Evolutionary conservation across 2,797 vertebrate species (phyloP), one percentile per base, ranked within the genome.

Genomic region (Crypturellus tataupa): DNA sequence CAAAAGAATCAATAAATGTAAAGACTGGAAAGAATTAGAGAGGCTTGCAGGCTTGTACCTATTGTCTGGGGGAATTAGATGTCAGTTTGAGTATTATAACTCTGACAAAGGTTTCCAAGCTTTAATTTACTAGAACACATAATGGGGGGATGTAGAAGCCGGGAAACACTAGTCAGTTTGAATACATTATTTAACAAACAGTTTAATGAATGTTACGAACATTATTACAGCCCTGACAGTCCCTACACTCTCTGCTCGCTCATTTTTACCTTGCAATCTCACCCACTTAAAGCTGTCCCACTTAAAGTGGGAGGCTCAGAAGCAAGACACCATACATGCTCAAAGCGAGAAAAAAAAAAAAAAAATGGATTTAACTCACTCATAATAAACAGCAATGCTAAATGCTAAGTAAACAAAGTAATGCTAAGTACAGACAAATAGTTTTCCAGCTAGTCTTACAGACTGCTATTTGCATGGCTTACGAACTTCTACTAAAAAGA

Each of bases 61-160:
- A 98, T 98, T 98, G 98, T 98, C 98, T 95, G 95, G 97, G 97
- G 98, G 98, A 98, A 98, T 98, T 98, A 98, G 97, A 97, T 97
- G 97, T 98, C 98, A 97, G 97, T 97, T 98, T 95, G 96, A 98
- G 97, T 95, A 97, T 97, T 98, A 73, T 94, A 97, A 97, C 93
- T 98, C 96, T 97, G 97, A 98, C 97, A 98, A 98, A 98, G 98
- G 97, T 97, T 97, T 98, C 96, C 65, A 76, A 95, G 96, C 96
- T 97, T 98, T 98, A 97, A 98, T 98, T 98, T 98, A 98, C 97
- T 98, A 97, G 97, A 97, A 97, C 97, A 97, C 95, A 97, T 97
- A 98, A 98, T 97, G 95, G 97, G 96, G 96, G 44, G 27, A 95
- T 95, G 94, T 93, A 93, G 96, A 95, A 94, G 93, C 87, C 95